Evolutionary conservation across 2,797 vertebrate genomes (phyloP).

Genomic region (Poecile montanus): DNA sequence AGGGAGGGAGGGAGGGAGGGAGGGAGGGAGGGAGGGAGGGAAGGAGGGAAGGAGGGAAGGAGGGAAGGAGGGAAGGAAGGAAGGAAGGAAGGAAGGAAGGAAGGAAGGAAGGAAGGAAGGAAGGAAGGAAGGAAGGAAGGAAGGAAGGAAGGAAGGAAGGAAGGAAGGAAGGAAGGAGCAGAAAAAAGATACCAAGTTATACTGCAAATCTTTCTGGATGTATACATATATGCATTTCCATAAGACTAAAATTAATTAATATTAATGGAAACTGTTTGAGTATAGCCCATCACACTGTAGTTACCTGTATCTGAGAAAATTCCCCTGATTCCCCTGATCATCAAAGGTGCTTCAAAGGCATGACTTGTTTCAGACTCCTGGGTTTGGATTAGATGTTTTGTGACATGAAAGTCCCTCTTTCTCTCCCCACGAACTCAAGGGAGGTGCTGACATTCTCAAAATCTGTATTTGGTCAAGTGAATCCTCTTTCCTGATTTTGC

Average conservation of each 20-base stretch:
- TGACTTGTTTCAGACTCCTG: not conserved
- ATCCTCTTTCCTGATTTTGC: not conserved
- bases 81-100: too few species aligned
- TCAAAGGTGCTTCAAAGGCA: not conserved
- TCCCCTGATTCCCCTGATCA: not conserved
- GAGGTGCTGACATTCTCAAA: not conserved
- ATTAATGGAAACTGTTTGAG: not conserved
- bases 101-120: too few species aligned
- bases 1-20: too few species aligned
- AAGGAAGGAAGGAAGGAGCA: not conserved
- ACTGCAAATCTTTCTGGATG: not conserved
- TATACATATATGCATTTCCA: not conserved
- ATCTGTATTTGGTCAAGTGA: rapidly evolving
- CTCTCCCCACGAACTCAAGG: not conserved
- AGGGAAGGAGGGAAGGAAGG: too few species aligned
- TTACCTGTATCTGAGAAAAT: not conserved
- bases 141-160: too few species aligned
- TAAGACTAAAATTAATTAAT: not conserved
- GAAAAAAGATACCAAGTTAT: not conserved
- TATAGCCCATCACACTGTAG: not conserved
- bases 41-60: too few species aligned
- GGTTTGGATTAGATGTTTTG: not conserved
- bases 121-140: too few species aligned
- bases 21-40: too few species aligned
- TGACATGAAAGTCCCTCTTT: not conserved